Evolutionary conservation across 30 jellyfish, hydroid and myxozoan species (phyloP).

Genomic region (Nemopilema nomurai): DNA sequence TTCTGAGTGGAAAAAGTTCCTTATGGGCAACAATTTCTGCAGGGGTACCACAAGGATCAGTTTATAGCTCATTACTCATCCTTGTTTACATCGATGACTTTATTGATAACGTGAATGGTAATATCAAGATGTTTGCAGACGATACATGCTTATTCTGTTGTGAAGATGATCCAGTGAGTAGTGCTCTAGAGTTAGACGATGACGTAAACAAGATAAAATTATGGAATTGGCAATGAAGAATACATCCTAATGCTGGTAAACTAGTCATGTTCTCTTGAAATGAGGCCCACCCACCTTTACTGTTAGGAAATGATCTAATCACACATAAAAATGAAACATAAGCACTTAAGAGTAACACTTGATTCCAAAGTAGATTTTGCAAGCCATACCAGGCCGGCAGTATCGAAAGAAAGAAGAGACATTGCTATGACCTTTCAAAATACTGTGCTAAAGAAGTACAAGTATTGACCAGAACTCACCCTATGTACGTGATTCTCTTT

Average conservation of each 20-base stretch:
- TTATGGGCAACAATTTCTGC: not conserved
- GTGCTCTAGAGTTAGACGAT: not conserved
- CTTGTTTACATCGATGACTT: not conserved
- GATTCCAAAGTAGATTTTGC: not conserved
- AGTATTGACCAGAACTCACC: not conserved
- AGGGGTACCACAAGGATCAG: not conserved
- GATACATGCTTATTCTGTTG: not conserved
- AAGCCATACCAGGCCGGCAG: not conserved
- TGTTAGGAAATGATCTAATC: not conserved
- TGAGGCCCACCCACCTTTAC: not conserved
- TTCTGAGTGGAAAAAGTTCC: too few relatives aligned
- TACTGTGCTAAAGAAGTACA: not conserved
- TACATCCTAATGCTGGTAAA: not conserved
- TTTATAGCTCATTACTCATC: not conserved
- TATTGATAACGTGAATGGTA: not conserved
- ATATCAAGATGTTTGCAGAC: not conserved
- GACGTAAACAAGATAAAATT: not conserved
- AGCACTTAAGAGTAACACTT: not conserved
- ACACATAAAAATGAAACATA: not conserved
- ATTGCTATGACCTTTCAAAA: not conserved
- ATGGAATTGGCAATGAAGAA: not conserved
- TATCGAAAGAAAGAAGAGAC: not conserved
- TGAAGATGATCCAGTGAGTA: not conserved
- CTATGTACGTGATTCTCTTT: too few relatives aligned
- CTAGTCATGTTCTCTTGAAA: not conserved